A percentile compares a stretch with the other conserved stretches of the same genome.
Evolutionary conservation across 2,797 vertebrate species (phyloP).

Genomic region (Lagorchestes hirsutus): DNA sequence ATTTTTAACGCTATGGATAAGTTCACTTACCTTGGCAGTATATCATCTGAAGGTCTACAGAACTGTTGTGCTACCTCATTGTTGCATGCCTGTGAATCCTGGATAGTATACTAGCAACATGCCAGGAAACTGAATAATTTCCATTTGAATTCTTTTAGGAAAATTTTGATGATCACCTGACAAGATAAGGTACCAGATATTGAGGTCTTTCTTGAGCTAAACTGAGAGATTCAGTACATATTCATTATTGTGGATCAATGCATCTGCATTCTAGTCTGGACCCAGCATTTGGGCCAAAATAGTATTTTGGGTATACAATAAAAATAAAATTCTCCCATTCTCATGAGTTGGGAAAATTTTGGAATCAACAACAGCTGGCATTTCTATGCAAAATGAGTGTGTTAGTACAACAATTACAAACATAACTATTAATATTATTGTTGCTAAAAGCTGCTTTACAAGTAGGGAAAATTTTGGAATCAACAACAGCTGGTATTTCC

Average conservation of each 20-base stretch:
- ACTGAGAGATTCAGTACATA: background rate
- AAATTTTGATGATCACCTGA: background rate
- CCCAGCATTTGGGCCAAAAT: background rate
- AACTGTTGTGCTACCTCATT: background rate
- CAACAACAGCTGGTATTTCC: constrained; percentile 37
- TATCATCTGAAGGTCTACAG: background rate
- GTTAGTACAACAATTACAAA: constrained; percentile 41
- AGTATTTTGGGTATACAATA: background rate
- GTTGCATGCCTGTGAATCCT: background rate
- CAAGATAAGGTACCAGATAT: background rate
- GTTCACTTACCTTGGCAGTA: background rate
- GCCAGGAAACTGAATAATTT: background rate
- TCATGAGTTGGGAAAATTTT: background rate
- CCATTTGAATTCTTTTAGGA: background rate
- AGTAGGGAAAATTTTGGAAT: background rate
- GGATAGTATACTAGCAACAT: background rate
- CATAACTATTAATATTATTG: background rate
- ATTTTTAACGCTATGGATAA: background rate
- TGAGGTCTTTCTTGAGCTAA: background rate
- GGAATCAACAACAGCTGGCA: constrained; percentile 12
- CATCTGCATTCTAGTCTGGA: background rate
- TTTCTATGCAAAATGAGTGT: background rate
- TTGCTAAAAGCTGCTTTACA: background rate
- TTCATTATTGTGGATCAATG: background rate
- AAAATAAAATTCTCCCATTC: background rate